Percentiles rank a stretch among this genome's conserved stretches.
Conservation (phyloP, 1,140 invertebrate genomes). For the Zaprionus davidi region DNA sequence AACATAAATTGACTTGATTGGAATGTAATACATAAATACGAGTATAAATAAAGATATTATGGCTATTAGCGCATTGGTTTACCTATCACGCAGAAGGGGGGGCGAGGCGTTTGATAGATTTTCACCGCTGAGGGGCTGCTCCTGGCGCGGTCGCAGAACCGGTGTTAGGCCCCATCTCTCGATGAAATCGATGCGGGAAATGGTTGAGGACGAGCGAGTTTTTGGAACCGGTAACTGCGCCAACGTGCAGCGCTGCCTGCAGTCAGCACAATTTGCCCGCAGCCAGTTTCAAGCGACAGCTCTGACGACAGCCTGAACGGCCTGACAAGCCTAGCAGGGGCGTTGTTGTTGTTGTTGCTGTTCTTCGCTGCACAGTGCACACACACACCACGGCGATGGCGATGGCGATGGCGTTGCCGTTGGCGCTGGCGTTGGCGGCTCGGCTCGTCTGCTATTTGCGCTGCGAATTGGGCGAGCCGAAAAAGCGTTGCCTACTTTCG, state of each 20-base stretch:
- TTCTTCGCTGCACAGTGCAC: neutral
- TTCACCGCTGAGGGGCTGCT: slow-evolving; percentile 87
- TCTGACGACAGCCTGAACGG: too few species aligned
- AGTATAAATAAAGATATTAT: neutral
- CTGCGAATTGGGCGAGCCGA: slow-evolving; percentile 37
- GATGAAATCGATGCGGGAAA: slow-evolving; percentile 97
- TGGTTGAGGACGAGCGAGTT: slow-evolving; percentile 87
- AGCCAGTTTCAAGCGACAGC: slow-evolving; percentile 1
- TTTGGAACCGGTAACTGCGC: slow-evolving; percentile 74
- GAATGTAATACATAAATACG: neutral
- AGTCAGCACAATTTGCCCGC: slow-evolving; percentile 13
- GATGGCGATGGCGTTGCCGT: neutral
- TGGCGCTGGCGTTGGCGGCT: neutral
- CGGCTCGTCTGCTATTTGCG: slow-evolving; percentile 35
- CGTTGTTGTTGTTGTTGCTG: too few species aligned
- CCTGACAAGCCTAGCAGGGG: neutral
- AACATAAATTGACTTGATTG: neutral
- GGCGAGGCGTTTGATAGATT: slow-evolving; percentile 83
- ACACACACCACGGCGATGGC: too few species aligned
- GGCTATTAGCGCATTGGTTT: slow-evolving; percentile 34
- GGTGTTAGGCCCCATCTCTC: slow-evolving; percentile 98
- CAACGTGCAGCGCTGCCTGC: slow-evolving; percentile 59
- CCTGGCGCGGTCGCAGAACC: slow-evolving; percentile 96
- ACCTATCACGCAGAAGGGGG: slow-evolving; percentile 84
- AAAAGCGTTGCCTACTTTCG: slow-evolving; percentile 50